Evolutionary conservation across 2,797 vertebrate species (phyloP).

Genomic region (Pseudomugil tenellus): DNA sequence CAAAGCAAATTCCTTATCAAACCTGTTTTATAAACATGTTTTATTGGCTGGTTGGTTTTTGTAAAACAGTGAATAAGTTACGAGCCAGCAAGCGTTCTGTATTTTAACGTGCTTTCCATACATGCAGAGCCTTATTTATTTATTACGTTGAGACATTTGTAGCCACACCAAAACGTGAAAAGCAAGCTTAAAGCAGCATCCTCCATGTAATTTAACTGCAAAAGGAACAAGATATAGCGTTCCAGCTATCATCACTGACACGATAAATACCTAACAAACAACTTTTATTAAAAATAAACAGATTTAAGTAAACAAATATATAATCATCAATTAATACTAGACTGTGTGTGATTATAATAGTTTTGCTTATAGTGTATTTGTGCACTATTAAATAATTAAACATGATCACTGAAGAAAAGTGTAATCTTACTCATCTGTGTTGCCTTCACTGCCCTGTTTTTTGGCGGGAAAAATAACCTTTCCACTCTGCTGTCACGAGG

Average conservation of each 20-base stretch:
- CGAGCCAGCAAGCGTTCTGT: too few relatives aligned
- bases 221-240: neutral
- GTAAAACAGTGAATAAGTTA: too few relatives aligned
- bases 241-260: constrained; percentile 3
- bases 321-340: too few relatives aligned
- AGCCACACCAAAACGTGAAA: neutral
- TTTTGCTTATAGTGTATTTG: neutral
- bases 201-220: neutral
- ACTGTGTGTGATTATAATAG: neutral
- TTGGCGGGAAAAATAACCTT: constrained; percentile 33
- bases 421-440: neutral
- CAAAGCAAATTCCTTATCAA: too few relatives aligned
- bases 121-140: neutral
- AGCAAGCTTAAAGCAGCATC: neutral
- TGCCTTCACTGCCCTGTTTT: constrained; percentile 22
- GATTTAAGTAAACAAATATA: too few relatives aligned
- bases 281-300: neutral
- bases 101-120: too few relatives aligned
- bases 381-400: neutral
- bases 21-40: too few relatives aligned
- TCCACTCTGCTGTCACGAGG: constrained; percentile 30
- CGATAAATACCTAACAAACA: neutral
- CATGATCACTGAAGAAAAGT: neutral
- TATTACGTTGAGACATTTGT: neutral
- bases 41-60: too few relatives aligned